Evolutionary conservation across 2,113 vertebrate genomes (phyloP), one percentile per base, ranked within the genome.

Genomic region (Tapirus terrestris): DNA sequence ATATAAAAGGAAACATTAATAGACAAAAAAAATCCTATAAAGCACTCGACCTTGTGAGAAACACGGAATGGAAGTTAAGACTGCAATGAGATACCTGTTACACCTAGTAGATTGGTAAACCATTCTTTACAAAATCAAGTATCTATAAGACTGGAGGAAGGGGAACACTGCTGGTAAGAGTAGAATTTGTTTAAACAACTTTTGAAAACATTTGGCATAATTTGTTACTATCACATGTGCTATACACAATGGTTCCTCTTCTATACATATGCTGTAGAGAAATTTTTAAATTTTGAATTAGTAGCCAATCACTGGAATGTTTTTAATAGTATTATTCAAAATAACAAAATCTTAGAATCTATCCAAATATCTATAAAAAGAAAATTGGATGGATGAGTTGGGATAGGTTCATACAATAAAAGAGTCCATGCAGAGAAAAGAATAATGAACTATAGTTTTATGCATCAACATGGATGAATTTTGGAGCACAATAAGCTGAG

Each of bases 231-330:
- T 36, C 51, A 82, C 29, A 85, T 85, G 89, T 48, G 25, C 16
- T 84, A 27, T 58, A 93, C 48, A 10, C 29, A 93, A 8, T 90
- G 51, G 91, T 63, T 73, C 9, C 23, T 27, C 77, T 80, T 93
- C 70, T 68, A 80, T 36, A 51, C 23, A 81, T 45, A 43, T 27
- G 79, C 36, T 53, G 13, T 63, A 36, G 21, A 72, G 33, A 83
- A 91, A 80, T 12, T 58, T 92, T 88, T 84, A 18, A 84, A 82
- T 82, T 85, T 96, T 90, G n/a, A 94, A 81, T 96, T 87, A 96
- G 17, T 56, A 96, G 18, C n/a, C 67, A 96, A 21, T 91, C 13
- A 63, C 29, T 27, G 8, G 45, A 68, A 84, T 94, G 33, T n/a
- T 88, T 94, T 45, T 27, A 94, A 39, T 45, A 76, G 27, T 45